These are phyloP conservation scores for Pyrocoelia pectoralis DNA, from an alignment of 2,888 invertebrate species.

Conservation along the genomic window DNA sequence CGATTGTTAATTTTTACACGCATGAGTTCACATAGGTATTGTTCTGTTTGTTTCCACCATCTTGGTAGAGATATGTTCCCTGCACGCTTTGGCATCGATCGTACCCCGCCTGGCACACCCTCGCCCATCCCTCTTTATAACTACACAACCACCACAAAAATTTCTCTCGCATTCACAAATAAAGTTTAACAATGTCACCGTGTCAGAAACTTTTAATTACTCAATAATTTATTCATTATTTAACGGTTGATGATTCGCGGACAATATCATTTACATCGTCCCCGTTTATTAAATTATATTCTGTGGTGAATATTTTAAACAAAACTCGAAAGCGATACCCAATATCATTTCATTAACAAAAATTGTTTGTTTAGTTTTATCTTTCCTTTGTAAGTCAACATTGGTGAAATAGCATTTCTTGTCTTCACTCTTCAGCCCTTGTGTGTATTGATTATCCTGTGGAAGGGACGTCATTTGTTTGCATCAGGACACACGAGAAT, in stretches of 20 bases:
- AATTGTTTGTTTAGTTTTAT: conserved; percentile 45
- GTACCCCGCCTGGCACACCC: conserved; percentile 37
- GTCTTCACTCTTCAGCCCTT: conserved; percentile 45
- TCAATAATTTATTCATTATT: conserved; percentile 26
- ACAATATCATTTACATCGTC: conserved; percentile 14
- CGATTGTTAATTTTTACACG: conserved; percentile 51
- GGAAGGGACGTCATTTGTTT: conserved; percentile 50
- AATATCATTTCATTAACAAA: conserved; percentile 46
- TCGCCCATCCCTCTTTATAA: conserved; percentile 40
- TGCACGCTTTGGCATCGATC: conserved; percentile 54
- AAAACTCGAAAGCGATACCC: conserved; percentile 32
- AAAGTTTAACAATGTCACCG: conserved; percentile 45
- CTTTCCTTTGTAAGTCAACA: conserved; percentile 47
- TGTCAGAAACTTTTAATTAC: conserved; percentile 48
- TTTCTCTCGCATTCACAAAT: conserved; percentile 39
- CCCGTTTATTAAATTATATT: background rate
- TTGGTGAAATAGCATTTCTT: conserved; percentile 42
- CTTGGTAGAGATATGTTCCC: conserved; percentile 56
- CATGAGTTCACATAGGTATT: conserved; percentile 57
- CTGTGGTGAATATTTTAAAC: background rate
- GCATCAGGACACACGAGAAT: conserved; percentile 51
- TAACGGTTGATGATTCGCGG: background rate
- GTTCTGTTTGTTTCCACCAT: conserved; percentile 58
- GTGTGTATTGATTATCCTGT: conserved; percentile 51
- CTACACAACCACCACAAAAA: conserved; percentile 42